phyloP scores from a whole-genome alignment of 2,113 vertebrate genomes.

The Cygnus atratus region DNA sequence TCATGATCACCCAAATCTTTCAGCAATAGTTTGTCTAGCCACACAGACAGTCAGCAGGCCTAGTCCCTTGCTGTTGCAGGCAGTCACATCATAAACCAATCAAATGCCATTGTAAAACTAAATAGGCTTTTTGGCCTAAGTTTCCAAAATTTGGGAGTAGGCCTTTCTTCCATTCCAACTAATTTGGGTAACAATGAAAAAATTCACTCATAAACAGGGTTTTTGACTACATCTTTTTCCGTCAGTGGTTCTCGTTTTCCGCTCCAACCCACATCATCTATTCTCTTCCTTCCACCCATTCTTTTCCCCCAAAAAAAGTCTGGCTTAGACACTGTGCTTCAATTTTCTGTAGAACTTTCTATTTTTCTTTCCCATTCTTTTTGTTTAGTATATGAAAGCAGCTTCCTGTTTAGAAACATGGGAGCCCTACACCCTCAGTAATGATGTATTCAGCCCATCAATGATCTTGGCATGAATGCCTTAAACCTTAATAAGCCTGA shows the following conservation, averaged over 20 bases:
- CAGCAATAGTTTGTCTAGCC: neutral
- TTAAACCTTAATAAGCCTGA: slow-evolving; percentile 44
- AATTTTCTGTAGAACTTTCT: slow-evolving; percentile 52
- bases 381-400: slow-evolving; percentile 44
- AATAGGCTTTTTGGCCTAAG: slow-evolving; percentile 48
- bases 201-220: slow-evolving; percentile 9
- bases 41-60: neutral
- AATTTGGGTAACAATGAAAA: slow-evolving; percentile 66
- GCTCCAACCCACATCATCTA: slow-evolving; percentile 61
- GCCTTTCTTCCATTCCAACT: slow-evolving; percentile 55
- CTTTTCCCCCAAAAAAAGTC: neutral
- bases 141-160: slow-evolving; percentile 60
- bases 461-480: slow-evolving; percentile 41
- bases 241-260: slow-evolving; percentile 53
- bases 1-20: neutral
- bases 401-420: slow-evolving; percentile 63
- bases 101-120: slow-evolving; percentile 48
- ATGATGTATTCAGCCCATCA: slow-evolving; percentile 60
- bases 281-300: slow-evolving; percentile 69
- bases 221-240: slow-evolving; percentile 63
- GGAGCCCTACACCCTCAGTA: slow-evolving; percentile 55
- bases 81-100: slow-evolving; percentile 40
- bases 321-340: slow-evolving; percentile 40
- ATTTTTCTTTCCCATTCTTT: slow-evolving; percentile 61
- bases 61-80: neutral